Evolutionary conservation across 2,888 invertebrate genomes (phyloP).

Genomic region (Cantharis rufa): DNA sequence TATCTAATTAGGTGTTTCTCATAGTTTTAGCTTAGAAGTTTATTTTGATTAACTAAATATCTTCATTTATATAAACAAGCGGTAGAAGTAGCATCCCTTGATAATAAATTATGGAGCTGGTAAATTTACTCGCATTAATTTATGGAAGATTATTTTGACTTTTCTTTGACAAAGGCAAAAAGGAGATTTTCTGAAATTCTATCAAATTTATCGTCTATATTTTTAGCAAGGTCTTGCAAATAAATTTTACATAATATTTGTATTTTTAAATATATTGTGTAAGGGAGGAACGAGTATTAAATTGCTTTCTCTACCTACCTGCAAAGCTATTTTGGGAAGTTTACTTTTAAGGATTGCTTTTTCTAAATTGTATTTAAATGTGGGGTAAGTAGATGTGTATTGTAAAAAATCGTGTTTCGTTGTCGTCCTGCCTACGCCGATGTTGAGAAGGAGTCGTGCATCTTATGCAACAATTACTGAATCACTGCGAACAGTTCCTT

Average conservation of each 20-base stretch:
- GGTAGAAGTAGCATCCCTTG: neutral
- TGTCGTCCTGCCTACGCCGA: neutral
- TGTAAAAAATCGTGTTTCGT: neutral
- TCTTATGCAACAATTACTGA: neutral
- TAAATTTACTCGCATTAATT: neutral
- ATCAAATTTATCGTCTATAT: neutral
- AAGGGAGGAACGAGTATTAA: neutral
- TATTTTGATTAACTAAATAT: neutral
- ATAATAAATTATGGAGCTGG: neutral
- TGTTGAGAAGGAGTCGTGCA: neutral
- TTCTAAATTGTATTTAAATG: neutral
- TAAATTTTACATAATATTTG: neutral
- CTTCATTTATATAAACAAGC: neutral
- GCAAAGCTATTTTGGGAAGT: neutral
- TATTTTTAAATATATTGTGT: neutral
- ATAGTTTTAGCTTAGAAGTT: neutral
- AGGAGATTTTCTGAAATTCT: no score
- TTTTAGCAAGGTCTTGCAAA: neutral
- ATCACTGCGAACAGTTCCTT: neutral
- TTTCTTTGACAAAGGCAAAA: neutral
- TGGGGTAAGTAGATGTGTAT: neutral
- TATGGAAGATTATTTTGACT: neutral
- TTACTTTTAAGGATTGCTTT: neutral
- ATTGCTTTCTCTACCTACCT: neutral
- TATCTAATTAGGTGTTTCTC: no score